Conservation (phyloP, 2,113 vertebrate species). For the Columba livia region DNA sequence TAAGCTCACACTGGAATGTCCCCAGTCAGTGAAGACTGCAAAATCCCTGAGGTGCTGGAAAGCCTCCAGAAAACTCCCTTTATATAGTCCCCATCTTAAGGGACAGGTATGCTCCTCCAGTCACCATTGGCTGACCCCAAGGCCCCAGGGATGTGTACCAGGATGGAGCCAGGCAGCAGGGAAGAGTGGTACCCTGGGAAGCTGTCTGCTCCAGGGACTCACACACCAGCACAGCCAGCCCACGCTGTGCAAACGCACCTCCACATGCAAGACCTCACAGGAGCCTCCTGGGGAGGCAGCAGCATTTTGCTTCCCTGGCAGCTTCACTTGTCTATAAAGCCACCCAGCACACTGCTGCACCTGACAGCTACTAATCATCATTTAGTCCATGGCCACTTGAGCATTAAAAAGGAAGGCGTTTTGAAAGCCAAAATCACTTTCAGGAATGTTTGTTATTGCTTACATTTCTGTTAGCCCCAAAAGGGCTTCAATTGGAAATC, state of each 20-base stretch:
- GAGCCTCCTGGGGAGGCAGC: neutral
- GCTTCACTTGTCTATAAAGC: neutral
- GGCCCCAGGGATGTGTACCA: neutral
- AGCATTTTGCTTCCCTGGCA: neutral
- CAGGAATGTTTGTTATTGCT: neutral
- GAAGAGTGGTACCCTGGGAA: neutral
- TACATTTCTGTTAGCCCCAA: neutral
- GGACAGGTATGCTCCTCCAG: neutral
- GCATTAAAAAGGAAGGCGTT: neutral
- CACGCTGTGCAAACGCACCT: neutral
- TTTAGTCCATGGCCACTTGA: neutral
- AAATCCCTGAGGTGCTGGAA: neutral
- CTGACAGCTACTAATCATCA: neutral
- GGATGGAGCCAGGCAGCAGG: neutral
- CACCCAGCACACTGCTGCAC: neutral
- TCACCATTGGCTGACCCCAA: accelerated
- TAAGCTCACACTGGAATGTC: neutral
- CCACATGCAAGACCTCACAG: accelerated
- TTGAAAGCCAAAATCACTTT: neutral
- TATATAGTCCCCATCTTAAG: neutral
- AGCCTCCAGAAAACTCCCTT: neutral
- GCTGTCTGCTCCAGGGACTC: neutral
- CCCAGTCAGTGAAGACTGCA: neutral
- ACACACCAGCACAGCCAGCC: neutral
- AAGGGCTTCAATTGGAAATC: neutral